Base-by-base conservation (phyloP, 2,113 vertebrate genomes). In the Crotalus horridus region DNA sequence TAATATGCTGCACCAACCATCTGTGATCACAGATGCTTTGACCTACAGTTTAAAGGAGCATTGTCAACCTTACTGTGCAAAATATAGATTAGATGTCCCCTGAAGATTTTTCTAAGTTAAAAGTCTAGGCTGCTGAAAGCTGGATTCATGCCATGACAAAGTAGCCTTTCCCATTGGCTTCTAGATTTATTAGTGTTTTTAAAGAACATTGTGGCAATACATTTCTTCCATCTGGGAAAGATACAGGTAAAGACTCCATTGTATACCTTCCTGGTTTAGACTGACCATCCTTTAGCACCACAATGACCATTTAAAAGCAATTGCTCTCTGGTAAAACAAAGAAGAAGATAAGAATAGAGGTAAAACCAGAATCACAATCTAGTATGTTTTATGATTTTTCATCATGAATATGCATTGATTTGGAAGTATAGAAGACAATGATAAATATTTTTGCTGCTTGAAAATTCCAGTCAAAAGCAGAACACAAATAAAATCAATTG, bases 31-130 rank as follows among this genome's bases (percentile, higher is more conserved):
- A 90, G 91, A 92, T 64, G 51, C 51, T 29, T 85, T 90, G 90
- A 92, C 64, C 55, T 0, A 1, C 95, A 59, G 87, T 13, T 90
- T 23, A 89, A 91, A 95, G 95, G 64, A 2, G 10, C 53, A 91
- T 59, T 55, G 8, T 85, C 64, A 87, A 81, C 58, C 90, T 90
- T 89, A 91, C 51, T 0, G 69, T 53, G 54, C 54, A 94, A 95
- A 56, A 51, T 86, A 48, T 61, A 61, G 64, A 92, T 95, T 87
- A 54, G 81, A 53, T 86, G 46, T 90, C 21, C n/a, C 33, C 56
- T 87, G 89, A 89, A 93, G 87, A 58, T 33, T 59, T 81, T 46
- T 89, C 69, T 58, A 48, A 89, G 85, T 10, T 91, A 54, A 13
- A 59, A 59, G 17, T 85, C 43, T 48, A 89, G 69, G n/a, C 20